Evolutionary conservation across 2,888 invertebrate species (phyloP).

Genomic region (Timandra comae): DNA sequence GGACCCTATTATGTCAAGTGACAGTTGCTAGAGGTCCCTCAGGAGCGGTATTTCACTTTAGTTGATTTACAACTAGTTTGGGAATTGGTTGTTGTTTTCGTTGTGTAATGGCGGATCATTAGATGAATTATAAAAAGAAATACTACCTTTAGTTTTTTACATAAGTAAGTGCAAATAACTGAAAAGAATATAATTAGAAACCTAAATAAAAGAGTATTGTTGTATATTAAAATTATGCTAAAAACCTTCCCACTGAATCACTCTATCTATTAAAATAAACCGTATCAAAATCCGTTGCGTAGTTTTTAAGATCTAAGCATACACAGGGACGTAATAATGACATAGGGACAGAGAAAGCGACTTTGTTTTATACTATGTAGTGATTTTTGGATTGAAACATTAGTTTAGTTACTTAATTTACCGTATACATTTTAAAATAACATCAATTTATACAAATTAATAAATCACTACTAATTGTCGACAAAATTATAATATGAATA

Average conservation of each 20-base stretch:
- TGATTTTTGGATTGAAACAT: no score
- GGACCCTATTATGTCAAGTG: conserved; percentile 60
- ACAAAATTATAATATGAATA: conserved; percentile 52
- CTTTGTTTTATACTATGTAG: no score
- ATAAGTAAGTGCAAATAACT: background rate
- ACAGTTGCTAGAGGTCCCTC: conserved; percentile 46
- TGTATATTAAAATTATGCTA: background rate
- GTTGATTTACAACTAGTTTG: conserved; percentile 57
- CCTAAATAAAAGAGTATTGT: background rate
- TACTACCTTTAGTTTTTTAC: no score
- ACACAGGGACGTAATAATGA: background rate
- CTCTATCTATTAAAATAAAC: no score
- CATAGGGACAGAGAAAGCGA: background rate
- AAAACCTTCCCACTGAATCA: no score
- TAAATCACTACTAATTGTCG: no score
- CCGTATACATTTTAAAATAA: no score
- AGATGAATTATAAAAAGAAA: conserved; percentile 17
- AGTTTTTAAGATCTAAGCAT: no score
- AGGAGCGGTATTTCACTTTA: conserved; percentile 58
- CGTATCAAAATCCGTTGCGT: no score
- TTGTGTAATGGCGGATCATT: conserved; percentile 34
- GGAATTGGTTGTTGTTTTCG: conserved; percentile 42
- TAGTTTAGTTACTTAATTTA: no score
- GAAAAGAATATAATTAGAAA: background rate
- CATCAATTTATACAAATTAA: no score